Base-by-base conservation (phyloP, 23 tunicate species). In the Clavelina lepadiformis region DNA sequence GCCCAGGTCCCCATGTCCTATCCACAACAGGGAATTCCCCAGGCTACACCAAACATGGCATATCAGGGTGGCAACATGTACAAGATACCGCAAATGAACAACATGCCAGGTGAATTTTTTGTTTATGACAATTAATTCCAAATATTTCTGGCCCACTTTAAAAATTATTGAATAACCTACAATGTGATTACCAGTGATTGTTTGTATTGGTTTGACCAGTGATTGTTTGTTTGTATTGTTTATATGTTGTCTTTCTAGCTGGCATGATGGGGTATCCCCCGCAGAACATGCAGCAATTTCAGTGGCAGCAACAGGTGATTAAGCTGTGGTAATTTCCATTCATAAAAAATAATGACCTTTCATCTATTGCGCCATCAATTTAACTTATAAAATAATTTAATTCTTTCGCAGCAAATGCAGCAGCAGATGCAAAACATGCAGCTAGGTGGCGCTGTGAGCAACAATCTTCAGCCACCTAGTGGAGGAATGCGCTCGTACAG, bases 351-450 rank as follows among this genome's bases (percentile, higher is more conserved):
- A 15, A 18, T 15, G 60, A 13, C 20, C 23, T n/a, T n/a, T n/a
- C n/a, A 54, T 54, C 20, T 20, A 6, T 54, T 13, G 6, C 18
- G 24, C 24, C 20, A 21, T 20, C 6, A 6, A 6, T 23, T 15
- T 54, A 54, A 54, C 60, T 6, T 6, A 15, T 21, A 54, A 6
- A 27, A 5, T n/a, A 15, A 20, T 5, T 5, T 5, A 34, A 58
- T 7, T 73, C 11, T 46, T 24, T 63, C 22, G 8, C 66, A 65
- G 73, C 82, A 76, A 37, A 27, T 76, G 56, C 82, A 76, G 28
- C 82, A 76, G 58, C 82, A 76, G 28, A 76, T 76, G 82, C 82
- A 76, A 31, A 38, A 37, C 30, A 13, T 76, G 66, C 73, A 76
- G 0, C 57, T 76, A 2, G 73, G 73, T 23, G 71, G 71, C 1